Evolutionary conservation across 2,113 vertebrate species (phyloP), one percentile per base, ranked within the genome.

Genomic region (Murina feae): DNA sequence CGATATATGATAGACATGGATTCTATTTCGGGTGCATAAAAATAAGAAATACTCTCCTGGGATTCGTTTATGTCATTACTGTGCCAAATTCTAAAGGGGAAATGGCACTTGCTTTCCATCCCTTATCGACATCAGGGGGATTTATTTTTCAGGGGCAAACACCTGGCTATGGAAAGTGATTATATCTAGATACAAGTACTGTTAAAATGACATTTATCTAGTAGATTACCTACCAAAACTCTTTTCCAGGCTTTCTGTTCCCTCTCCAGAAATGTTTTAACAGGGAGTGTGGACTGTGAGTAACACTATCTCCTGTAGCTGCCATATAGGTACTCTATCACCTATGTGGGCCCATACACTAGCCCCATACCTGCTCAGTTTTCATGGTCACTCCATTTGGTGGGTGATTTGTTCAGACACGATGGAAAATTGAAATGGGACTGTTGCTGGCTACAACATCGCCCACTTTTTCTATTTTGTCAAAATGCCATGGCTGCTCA

Each of bases 391-490:
- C 96, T 97, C 92, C 49, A 97, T 93, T 93, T 51, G 1, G 94
- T 80, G 92, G 79, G 95, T 98, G 96, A 98, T 98, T 98, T 98
- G 97, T 98, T 98, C 96, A 96, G 95, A 97, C 97, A 98, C 98
- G 98, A 98, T 93, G 96, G 97, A 97, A 98, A 98, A 98, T 98
- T 98, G 97, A 98, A 98, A 98, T 88, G 96, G 96, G 97, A 88
- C 71, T 39, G 79, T 94, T 65, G 88, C 96, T 98, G 92, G 96
- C 97, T 98, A 97, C 96, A 97, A 93, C 94, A 91, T 95, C 37
- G 25, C 97, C 97, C 55, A 9, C 96, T 96, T 95, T 97, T 97
- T 94, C 97, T 97, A 89, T 97, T 98, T 98, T 98, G 98, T 98
- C 97, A 97, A 97, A 98, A 92, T 97, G 95, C 95, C 81, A 84